phyloP scores from a whole-genome alignment of 37 sponge, comb jelly and placozoan genomes.

The Beroe forskalii region DNA sequence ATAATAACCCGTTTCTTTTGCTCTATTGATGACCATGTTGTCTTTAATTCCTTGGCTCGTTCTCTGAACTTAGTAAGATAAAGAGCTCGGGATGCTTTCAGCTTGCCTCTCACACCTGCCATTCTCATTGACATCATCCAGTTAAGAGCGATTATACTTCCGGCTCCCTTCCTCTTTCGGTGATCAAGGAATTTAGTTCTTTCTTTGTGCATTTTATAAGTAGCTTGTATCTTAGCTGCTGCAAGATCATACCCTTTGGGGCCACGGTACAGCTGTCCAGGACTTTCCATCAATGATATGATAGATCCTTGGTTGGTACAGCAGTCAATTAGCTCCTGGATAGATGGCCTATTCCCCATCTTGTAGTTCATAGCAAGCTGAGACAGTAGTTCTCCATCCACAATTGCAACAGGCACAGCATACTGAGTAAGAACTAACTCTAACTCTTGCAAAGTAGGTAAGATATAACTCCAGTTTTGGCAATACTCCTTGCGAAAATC shows the following conservation, averaged over 20 bases:
- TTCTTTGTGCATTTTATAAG: conserved; percentile 77
- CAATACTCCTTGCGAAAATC: conserved; percentile 6
- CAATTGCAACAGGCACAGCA: conserved; percentile 73
- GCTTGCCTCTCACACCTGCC: conserved; percentile 55
- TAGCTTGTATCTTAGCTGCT: conserved; percentile 69
- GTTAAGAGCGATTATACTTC: conserved; percentile 76
- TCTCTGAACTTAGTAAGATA: conserved; percentile 60
- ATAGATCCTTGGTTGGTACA: conserved; percentile 56
- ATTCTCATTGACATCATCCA: conserved; percentile 80
- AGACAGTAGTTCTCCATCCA: conserved; percentile 71
- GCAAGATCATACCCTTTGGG: conserved; percentile 57
- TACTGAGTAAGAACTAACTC: conserved; percentile 70
- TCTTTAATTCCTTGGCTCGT: conserved; percentile 55
- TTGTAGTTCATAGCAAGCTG: conserved; percentile 72
- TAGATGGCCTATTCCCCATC: conserved; percentile 72
- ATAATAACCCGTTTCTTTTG: conserved; percentile 70
- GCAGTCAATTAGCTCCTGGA: conserved; percentile 57
- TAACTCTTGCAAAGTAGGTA: conserved; percentile 69
- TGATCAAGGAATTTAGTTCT: conserved; percentile 70
- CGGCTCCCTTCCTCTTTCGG: conserved; percentile 77
- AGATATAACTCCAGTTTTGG: conserved; percentile 64
- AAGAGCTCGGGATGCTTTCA: conserved; percentile 69
- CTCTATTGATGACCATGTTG: conserved; percentile 69
- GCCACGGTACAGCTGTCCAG: conserved; percentile 65
- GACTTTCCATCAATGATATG: background rate